Evolutionary conservation across 1,140 invertebrate species (phyloP), one percentile per base, ranked within the genome.

Genomic region (Drosophila sturtevanti): DNA sequence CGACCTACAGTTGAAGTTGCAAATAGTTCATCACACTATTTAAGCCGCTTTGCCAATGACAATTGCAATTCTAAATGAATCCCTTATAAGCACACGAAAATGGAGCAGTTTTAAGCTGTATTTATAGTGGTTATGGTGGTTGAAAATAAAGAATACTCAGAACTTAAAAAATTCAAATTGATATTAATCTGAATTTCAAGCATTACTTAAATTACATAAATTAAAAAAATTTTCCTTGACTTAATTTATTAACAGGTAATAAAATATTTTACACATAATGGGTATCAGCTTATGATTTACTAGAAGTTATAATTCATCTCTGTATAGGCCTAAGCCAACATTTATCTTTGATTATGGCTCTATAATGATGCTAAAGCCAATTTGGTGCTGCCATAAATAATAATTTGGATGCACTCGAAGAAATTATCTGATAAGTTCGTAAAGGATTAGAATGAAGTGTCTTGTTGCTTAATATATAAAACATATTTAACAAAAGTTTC

Each of bases 61-160:
- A 48, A 58, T 69, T 63, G 14, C 21, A n/a, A 38, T 38, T 12
- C 41, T 38, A 73, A 59, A 65, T 34, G 51, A 65, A 65, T 68
- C 68, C 68, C 38, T 24, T 52, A 64, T 11, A 27, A 14, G 10
- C 9, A 12, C 21, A 37, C 12, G 0, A 12, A 35, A 6, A 31
- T 31, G 6, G 4, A 14, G 12, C 37, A 14, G 12, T n/a, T 4
- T 31, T 31, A 4, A 31, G 27, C 27, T 31, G 12, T 38, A 38
- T 38, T 37, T 37, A 1, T 37, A 11, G 2, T 12, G 10, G n/a
- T n/a, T n/a, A n/a, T n/a, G n/a, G n/a, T n/a, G n/a, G n/a, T n/a
- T n/a, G n/a, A n/a, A n/a, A n/a, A n/a, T n/a, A n/a, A n/a, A n/a
- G n/a, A n/a, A n/a, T n/a, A n/a, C n/a, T n/a, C n/a, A n/a, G n/a